Conservation (phyloP, 35 echinoderm and acorn worm genomes). For the Acanthaster planci region DNA sequence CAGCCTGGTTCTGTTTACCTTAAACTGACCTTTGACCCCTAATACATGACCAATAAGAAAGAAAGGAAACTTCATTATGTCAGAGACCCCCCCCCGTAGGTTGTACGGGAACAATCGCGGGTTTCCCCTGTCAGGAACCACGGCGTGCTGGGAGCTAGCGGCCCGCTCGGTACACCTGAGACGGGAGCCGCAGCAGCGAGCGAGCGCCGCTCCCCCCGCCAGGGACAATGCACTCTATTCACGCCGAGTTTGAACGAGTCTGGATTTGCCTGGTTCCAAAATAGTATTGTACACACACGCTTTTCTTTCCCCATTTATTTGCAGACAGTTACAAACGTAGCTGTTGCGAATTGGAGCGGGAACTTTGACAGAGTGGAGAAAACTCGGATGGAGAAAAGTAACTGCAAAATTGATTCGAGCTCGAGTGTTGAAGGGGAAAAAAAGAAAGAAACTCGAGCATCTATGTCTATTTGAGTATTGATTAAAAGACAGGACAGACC, state of each 20-base stretch:
- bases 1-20: not conserved
- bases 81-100: not conserved
- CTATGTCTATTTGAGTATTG: too few relatives aligned
- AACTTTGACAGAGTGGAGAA: not conserved
- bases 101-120: not conserved
- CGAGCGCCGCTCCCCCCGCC: not conserved
- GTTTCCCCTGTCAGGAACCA: not conserved
- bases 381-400: not conserved
- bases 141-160: not conserved
- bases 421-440: not conserved
- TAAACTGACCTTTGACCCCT: not conserved
- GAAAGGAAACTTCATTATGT: conserved; percentile 17
- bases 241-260: not conserved
- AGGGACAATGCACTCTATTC: not conserved
- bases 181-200: not conserved
- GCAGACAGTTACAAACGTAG: conserved; percentile 10
- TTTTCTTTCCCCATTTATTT: not conserved
- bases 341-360: conserved; percentile 1
- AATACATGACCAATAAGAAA: not conserved
- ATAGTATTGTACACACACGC: conserved; percentile 24
- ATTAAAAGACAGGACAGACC: too few relatives aligned
- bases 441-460: too few relatives aligned
- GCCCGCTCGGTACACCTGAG: not conserved
- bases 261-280: conserved; percentile 8
- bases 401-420: not conserved